phyloP scores from a whole-genome alignment of 2,888 invertebrate species.

The Scaptomyza caliginosa region DNA sequence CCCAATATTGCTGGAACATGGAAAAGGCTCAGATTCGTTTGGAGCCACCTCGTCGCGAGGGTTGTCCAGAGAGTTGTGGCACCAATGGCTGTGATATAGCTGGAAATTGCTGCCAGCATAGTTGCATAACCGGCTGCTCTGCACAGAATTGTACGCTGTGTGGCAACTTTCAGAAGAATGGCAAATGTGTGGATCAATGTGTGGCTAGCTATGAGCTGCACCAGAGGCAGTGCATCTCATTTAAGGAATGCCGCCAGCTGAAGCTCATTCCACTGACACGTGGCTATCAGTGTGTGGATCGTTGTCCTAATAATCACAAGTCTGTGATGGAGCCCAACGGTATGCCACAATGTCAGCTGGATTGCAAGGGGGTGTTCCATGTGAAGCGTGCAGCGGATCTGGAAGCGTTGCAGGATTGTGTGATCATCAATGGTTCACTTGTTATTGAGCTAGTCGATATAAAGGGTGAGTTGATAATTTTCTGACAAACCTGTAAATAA shows the following conservation, averaged over 20 bases:
- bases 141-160: slow-evolving; percentile 85
- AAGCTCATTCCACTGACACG: slow-evolving; percentile 58
- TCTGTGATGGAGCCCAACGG: slow-evolving; percentile 29
- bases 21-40: slow-evolving; percentile 67
- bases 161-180: slow-evolving; percentile 54
- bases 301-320: slow-evolving; percentile 87
- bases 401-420: slow-evolving; percentile 86
- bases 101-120: slow-evolving; percentile 90
- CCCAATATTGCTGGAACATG: slow-evolving; percentile 91
- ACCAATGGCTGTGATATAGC: slow-evolving; percentile 84
- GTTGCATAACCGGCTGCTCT: slow-evolving; percentile 93
- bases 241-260: slow-evolving; percentile 56
- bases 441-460: slow-evolving; percentile 85
- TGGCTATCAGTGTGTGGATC: slow-evolving; percentile 86
- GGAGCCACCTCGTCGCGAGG: slow-evolving; percentile 25
- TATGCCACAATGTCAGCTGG: slow-evolving; percentile 49
- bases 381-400: slow-evolving; percentile 62
- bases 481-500: neutral
- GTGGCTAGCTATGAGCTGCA: slow-evolving; percentile 55
- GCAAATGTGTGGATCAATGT: slow-evolving; percentile 76
- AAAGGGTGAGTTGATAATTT: slow-evolving; percentile 55
- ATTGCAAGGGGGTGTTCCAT: slow-evolving; percentile 67
- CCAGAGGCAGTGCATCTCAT: slow-evolving; percentile 62
- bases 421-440: slow-evolving; percentile 88
- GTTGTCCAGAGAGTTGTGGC: slow-evolving; percentile 86